phyloP scores from a whole-genome alignment of 2,113 vertebrate genomes.

The Hydrochoerus hydrochaeris region DNA sequence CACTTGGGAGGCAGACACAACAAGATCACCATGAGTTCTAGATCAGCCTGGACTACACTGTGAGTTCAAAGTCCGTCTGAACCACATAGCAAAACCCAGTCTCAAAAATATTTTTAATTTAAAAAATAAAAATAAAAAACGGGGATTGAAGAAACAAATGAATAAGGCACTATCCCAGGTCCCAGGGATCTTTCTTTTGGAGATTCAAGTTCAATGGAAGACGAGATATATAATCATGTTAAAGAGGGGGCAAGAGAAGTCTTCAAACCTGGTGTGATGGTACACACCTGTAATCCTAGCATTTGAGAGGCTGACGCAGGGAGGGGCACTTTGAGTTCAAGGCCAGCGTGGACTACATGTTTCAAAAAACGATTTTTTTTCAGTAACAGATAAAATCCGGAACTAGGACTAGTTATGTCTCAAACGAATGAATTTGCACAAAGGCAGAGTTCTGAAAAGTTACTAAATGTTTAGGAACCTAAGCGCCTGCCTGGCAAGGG shows the following conservation, averaged over 20 bases:
- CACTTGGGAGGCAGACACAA: neutral
- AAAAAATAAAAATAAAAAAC: neutral
- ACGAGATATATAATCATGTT: neutral
- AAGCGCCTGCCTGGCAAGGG: too few species aligned
- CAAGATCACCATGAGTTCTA: neutral
- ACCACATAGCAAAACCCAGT: neutral
- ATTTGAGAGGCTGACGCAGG: neutral
- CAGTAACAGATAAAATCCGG: neutral
- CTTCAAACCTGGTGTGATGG: neutral
- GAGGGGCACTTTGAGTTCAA: neutral
- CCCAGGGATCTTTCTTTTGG: neutral
- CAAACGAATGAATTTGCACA: neutral
- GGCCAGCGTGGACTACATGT: neutral
- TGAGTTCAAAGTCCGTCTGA: neutral
- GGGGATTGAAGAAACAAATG: neutral
- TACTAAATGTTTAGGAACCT: neutral
- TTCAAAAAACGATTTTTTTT: neutral
- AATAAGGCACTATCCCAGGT: neutral
- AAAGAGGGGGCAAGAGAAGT: neutral
- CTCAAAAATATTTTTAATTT: neutral
- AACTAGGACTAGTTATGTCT: neutral
- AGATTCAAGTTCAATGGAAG: neutral
- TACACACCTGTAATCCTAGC: neutral
- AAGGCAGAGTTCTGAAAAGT: neutral
- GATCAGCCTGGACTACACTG: neutral